A percentile compares a stretch with the other conserved stretches of the same genome.
These are phyloP conservation scores for Synanthedon andrenaeformis DNA, from an alignment of 2,888 invertebrate genomes.

Conservation along the genomic window DNA sequence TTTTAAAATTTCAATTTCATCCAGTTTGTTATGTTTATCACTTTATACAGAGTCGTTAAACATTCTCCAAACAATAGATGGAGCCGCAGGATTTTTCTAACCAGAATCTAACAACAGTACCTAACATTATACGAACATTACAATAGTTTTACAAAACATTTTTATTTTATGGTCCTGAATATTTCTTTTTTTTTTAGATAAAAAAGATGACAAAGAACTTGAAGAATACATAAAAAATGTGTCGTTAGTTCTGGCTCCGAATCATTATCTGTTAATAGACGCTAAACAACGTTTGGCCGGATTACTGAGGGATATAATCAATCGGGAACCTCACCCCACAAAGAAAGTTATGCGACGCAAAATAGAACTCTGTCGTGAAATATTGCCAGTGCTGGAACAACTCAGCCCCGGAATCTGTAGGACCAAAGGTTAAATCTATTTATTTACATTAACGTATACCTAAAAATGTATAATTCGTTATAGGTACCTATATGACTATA, in stretches of 20 bases:
- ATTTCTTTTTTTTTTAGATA: constrained; percentile 32
- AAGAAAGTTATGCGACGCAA: constrained; percentile 73
- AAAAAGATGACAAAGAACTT: constrained; percentile 51
- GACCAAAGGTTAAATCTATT: constrained; percentile 64
- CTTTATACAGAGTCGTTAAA: too few species aligned
- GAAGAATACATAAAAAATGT: constrained; percentile 69
- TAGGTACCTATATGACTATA: too few species aligned
- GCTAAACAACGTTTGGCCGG: constrained; percentile 78
- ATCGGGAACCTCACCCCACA: constrained; percentile 57
- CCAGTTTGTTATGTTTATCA: too few species aligned
- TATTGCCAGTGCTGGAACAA: constrained; percentile 73
- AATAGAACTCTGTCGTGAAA: constrained; percentile 74
- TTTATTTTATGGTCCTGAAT: too few species aligned
- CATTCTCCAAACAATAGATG: too few species aligned
- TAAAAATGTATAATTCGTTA: too few species aligned
- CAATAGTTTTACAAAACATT: too few species aligned
- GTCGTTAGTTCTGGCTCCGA: constrained; percentile 69
- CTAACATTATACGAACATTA: too few species aligned
- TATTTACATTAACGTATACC: neutral
- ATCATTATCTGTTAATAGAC: constrained; percentile 76
- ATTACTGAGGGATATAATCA: constrained; percentile 61
- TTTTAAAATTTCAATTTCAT: neutral
- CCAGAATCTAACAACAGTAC: too few species aligned
- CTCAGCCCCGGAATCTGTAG: constrained; percentile 80
- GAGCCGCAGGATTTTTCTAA: too few species aligned